These are phyloP conservation scores for Psylliodes chrysocephalus DNA, from an alignment of 2,888 invertebrate species.

Conservation along the genomic window DNA sequence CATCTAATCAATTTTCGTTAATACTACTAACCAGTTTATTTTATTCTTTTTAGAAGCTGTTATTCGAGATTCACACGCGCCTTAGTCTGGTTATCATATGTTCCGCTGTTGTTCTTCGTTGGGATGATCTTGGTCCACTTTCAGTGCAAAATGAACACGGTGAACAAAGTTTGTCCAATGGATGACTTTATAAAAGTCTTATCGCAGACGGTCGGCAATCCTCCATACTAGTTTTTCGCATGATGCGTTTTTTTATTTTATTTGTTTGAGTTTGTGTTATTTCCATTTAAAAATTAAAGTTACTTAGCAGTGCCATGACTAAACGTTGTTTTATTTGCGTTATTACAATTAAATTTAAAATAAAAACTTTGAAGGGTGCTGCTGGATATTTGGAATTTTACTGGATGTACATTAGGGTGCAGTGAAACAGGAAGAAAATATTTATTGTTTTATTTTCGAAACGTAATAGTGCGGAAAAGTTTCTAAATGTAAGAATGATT, in stretches of 20 bases:
- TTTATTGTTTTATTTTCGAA: no score
- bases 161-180: slow-evolving; percentile 44
- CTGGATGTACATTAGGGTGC: no score
- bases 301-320: slow-evolving; percentile 20
- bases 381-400: no score
- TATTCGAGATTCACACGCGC: slow-evolving; percentile 10
- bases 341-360: no score
- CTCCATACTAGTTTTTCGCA: slow-evolving; percentile 45
- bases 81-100: slow-evolving; percentile 14
- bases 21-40: no score
- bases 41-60: slow-evolving; percentile 15
- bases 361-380: no score
- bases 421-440: no score
- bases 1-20: no score
- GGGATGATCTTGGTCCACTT: slow-evolving; percentile 39
- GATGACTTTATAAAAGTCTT: slow-evolving; percentile 44
- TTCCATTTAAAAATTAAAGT: slow-evolving; percentile 31
- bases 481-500: no score
- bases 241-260: slow-evolving; percentile 30
- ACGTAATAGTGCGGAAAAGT: no score
- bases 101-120: slow-evolving; percentile 23
- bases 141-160: slow-evolving; percentile 44
- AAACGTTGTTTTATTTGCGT: background rate
- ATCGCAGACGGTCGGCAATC: slow-evolving; percentile 36
- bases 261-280: slow-evolving; percentile 25